Conservation (phyloP, 1,140 invertebrate genomes). For the Aphaenogaster rudis region DNA sequence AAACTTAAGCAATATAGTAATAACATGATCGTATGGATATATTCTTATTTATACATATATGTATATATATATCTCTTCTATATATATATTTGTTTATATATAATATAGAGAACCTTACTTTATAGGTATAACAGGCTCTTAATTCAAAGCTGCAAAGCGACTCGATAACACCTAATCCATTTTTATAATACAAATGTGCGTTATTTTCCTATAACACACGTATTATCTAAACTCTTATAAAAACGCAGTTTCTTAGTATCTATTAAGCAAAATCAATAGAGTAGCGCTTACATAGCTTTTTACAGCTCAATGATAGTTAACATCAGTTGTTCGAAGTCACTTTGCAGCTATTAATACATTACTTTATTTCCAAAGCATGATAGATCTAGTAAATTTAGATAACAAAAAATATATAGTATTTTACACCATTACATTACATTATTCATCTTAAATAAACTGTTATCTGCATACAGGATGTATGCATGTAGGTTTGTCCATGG, state of each 20-base stretch:
- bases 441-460: constrained; percentile 82
- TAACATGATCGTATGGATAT: constrained; percentile 65
- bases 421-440: constrained; percentile 80
- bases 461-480: constrained; percentile 75
- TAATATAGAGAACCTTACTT: constrained; percentile 78
- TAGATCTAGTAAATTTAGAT: constrained; percentile 78
- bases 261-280: constrained; percentile 56
- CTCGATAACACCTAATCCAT: constrained; percentile 47
- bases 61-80: constrained; percentile 38
- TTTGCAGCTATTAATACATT: constrained; percentile 80
- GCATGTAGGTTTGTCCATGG: constrained; percentile 66
- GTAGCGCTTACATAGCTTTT: constrained; percentile 68
- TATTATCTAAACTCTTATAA: constrained; percentile 47
- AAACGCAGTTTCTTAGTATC: constrained; percentile 53
- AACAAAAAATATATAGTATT: constrained; percentile 86
- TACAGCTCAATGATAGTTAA: constrained; percentile 77
- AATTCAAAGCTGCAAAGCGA: constrained; percentile 72
- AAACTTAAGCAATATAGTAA: constrained; percentile 63
- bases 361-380: constrained; percentile 74
- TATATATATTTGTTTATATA: constrained; percentile 76
- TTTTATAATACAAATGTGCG: constrained; percentile 58
- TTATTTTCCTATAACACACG: constrained; percentile 22
- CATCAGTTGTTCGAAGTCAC: constrained; percentile 69
- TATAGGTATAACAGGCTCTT: constrained; percentile 76
- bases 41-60: constrained; percentile 67